Conservation (phyloP, 2,113 vertebrate genomes). For the Rhipidura dahli region DNA sequence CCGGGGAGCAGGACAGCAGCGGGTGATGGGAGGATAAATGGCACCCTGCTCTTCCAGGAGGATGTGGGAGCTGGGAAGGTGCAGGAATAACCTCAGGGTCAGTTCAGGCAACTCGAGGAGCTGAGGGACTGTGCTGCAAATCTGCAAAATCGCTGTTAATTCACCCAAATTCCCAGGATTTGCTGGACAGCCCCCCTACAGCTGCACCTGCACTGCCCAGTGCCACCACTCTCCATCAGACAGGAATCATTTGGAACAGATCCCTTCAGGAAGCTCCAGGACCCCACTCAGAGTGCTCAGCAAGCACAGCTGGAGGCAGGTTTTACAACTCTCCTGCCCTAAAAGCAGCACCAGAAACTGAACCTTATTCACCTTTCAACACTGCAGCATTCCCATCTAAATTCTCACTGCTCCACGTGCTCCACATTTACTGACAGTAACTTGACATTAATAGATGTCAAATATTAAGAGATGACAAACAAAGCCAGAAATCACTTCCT, state of each 20-base stretch:
- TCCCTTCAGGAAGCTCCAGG: not conserved
- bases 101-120: not conserved
- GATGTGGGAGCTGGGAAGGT: not conserved
- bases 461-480: not conserved
- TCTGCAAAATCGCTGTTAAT: not conserved
- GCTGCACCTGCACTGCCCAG: not conserved
- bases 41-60: not conserved
- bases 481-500: not conserved
- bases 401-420: not conserved
- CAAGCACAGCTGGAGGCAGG: not conserved
- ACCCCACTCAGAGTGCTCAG: not conserved
- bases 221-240: not conserved
- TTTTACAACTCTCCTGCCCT: not conserved
- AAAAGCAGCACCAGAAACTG: not conserved
- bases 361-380: not conserved
- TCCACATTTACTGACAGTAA: not conserved
- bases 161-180: not conserved
- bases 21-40: not conserved
- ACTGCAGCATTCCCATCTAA: fast-evolving
- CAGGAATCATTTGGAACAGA: not conserved
- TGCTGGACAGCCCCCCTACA: not conserved
- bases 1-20: not conserved
- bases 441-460: not conserved
- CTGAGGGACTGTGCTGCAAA: not conserved
- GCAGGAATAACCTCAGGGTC: not conserved